Conservation (phyloP, 2,888 invertebrate genomes). For the Arrhopalites spinosus region DNA sequence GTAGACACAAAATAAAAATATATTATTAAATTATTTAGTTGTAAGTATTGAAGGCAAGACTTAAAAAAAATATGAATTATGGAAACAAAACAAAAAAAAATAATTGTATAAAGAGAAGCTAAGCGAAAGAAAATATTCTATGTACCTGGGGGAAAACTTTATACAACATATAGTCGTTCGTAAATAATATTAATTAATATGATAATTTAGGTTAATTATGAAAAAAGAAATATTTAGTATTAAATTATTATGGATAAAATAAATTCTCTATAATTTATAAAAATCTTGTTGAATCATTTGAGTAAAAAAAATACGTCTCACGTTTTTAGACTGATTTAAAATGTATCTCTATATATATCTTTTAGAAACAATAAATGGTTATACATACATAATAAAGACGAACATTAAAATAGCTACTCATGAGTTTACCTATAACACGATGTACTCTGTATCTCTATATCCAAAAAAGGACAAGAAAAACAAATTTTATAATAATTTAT, state of each 20-base stretch:
- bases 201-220: not conserved
- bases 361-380: not conserved
- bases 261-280: too few relatives aligned
- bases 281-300: too few relatives aligned
- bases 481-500: not conserved
- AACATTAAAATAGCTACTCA: not conserved
- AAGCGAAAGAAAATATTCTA: not conserved
- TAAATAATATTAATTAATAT: not conserved
- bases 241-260: too few relatives aligned
- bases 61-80: not conserved
- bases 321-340: conserved; percentile 13
- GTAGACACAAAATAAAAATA: too few relatives aligned
- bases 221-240: not conserved
- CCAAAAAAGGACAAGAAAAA: not conserved
- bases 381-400: not conserved
- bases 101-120: not conserved
- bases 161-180: not conserved
- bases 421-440: not conserved
- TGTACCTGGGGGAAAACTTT: not conserved
- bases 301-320: conserved; percentile 3
- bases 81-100: not conserved
- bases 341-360: not conserved
- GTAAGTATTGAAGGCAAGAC: too few relatives aligned
- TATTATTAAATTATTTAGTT: too few relatives aligned
- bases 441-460: not conserved